Conservation (phyloP, 2,888 invertebrate genomes). For the Sialis fuliginosa region DNA sequence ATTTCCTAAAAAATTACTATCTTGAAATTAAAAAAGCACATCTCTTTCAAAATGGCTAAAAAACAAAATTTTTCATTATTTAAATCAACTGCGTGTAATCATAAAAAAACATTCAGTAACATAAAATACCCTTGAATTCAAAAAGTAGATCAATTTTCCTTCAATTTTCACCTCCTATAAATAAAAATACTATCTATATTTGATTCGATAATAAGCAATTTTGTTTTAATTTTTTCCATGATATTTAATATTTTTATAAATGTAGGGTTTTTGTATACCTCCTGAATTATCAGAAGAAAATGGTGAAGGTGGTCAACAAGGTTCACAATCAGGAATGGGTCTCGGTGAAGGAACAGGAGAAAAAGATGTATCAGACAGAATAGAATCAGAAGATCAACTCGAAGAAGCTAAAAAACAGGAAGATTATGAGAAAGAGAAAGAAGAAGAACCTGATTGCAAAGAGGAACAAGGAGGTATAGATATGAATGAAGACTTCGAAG, state of each 20-base stretch:
- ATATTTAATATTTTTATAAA: slow-evolving; percentile 3
- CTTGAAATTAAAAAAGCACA: not conserved
- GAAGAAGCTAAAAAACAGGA: slow-evolving; percentile 71
- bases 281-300: slow-evolving; percentile 63
- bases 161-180: too few relatives aligned
- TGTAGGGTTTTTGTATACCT: slow-evolving; percentile 80
- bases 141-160: too few relatives aligned
- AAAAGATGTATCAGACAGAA: slow-evolving; percentile 88
- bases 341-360: slow-evolving; percentile 85
- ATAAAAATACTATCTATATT: not conserved
- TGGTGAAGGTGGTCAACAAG: slow-evolving; percentile 35
- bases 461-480: slow-evolving; percentile 88
- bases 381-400: slow-evolving; percentile 76
- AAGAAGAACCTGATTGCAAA: slow-evolving; percentile 56
- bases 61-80: not conserved
- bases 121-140: not conserved
- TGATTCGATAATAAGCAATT: not conserved
- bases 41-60: slow-evolving; percentile 2
- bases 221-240: slow-evolving; percentile 5
- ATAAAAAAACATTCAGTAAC: not conserved
- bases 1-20: too few relatives aligned
- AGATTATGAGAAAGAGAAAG: slow-evolving; percentile 49
- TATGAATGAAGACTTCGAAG: slow-evolving; percentile 93
- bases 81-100: too few relatives aligned
- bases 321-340: slow-evolving; percentile 53